Conservation (phyloP, 2,797 vertebrate genomes). For the Kryptopterus vitreolus region DNA sequence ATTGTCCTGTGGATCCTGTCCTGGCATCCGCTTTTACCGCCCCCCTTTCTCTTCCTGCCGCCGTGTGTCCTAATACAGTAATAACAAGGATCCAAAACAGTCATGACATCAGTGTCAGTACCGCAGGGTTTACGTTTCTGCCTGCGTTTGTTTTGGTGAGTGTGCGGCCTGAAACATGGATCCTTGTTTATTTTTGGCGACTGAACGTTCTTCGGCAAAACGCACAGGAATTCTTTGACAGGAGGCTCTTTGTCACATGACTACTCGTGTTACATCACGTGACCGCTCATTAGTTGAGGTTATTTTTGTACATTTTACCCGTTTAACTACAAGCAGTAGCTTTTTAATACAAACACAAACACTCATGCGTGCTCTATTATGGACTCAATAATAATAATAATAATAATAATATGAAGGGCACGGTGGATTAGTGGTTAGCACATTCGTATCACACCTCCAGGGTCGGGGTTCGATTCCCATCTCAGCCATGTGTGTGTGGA, state of each 20-base stretch:
- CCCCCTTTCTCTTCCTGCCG: neutral
- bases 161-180: neutral
- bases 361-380: neutral
- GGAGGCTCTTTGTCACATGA: neutral
- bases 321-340: too few species aligned
- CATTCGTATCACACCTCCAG: too few species aligned
- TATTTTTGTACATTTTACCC: neutral
- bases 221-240: neutral
- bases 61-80: conserved; percentile 9
- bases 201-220: neutral
- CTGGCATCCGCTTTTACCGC: neutral
- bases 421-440: too few species aligned
- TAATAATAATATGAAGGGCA: too few species aligned
- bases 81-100: neutral
- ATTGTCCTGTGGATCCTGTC: neutral
- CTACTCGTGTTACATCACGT: neutral
- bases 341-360: neutral
- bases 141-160: neutral
- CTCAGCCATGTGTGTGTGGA: too few species aligned
- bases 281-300: neutral
- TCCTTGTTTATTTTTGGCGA: neutral
- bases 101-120: neutral
- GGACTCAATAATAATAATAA: too few species aligned
- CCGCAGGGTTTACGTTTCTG: neutral
- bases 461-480: too few species aligned